phyloP scores from a whole-genome alignment of 2,888 invertebrate genomes.

The Norana najaformis region DNA sequence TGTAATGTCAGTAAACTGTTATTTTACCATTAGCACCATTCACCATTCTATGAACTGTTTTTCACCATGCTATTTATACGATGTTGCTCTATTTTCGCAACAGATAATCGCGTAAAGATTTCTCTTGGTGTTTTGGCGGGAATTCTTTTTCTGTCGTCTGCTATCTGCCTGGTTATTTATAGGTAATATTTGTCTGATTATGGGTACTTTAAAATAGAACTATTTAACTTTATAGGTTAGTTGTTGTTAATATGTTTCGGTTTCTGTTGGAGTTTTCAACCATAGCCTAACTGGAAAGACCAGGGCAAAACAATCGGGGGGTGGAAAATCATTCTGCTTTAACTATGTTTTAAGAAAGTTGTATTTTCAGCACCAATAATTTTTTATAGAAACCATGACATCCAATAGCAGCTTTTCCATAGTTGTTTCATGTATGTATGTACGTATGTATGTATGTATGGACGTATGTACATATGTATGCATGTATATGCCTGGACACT shows the following conservation, averaged over 20 bases:
- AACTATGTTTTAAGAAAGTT: background rate
- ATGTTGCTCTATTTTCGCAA: background rate
- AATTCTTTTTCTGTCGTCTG: conserved; percentile 79
- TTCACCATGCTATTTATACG: background rate
- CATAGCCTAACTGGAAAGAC: background rate
- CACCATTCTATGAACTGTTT: too few species aligned
- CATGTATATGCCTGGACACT: background rate
- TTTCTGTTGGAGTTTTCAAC: background rate
- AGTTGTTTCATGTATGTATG: background rate
- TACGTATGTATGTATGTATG: background rate
- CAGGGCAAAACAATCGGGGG: background rate
- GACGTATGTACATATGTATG: conserved; percentile 29
- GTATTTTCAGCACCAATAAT: background rate
- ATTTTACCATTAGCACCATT: background rate
- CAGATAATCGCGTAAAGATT: conserved; percentile 65
- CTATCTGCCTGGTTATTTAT: conserved; percentile 85
- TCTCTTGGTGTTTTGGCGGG: conserved; percentile 80
- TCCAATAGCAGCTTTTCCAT: background rate
- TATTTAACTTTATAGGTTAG: background rate
- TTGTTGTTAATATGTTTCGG: background rate
- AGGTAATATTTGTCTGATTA: conserved; percentile 56
- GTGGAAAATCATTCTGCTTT: background rate
- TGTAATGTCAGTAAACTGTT: background rate
- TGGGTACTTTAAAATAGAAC: background rate
- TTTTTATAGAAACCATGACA: too few species aligned